Evolutionary conservation across 2,888 invertebrate genomes (phyloP), one percentile per base, ranked within the genome.

Genomic region (Orthosia gothica): DNA sequence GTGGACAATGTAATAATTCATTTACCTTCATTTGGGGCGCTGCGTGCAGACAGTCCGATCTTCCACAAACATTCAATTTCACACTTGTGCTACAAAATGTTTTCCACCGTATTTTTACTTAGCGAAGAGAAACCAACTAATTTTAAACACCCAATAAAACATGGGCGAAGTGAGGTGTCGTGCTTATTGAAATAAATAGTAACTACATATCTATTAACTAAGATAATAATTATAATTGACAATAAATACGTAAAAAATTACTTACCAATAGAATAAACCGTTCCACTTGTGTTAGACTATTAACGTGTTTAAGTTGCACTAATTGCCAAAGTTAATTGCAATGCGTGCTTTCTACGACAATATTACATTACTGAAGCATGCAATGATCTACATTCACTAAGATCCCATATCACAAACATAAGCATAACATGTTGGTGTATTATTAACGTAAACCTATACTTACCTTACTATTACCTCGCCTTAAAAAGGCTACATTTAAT

Each of bases 391-490:
- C 90, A 80, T 83, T 81, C 83, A 89, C 90, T 92, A 88, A 91
- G 85, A 89, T 91, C 94, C 94, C 93, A 93, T 85, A 89, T 90
- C 90, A 94, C 93, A 94, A 89, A 93, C 94, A 93, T 87, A 95
- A 94, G 94, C 93, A 86, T 88, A 89, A 93, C 89, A 90, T 87
- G 74, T 69, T 52, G 64, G 80, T 85, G 73, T 81, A 78, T 79
- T 83, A 88, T 82, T 83, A 87, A 80, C 70, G 70, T 26, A 90
- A 92, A 87, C 82, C 74, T 80, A 88, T 91, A 96, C 96, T 96
- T 94, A 96, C 96, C 95, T 91, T 9, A 58, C 15, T 26, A 70
- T 89, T 96, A 95, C 95, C 95, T 95, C 95, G 90, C 96, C 96
- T 93, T 90, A 72, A 78, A 32, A 92, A 95, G 96, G 95, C 95